Percentiles rank a stretch among this genome's conserved stretches.
Conservation (phyloP, 2,113 vertebrate genomes). For the Equus przewalskii region DNA sequence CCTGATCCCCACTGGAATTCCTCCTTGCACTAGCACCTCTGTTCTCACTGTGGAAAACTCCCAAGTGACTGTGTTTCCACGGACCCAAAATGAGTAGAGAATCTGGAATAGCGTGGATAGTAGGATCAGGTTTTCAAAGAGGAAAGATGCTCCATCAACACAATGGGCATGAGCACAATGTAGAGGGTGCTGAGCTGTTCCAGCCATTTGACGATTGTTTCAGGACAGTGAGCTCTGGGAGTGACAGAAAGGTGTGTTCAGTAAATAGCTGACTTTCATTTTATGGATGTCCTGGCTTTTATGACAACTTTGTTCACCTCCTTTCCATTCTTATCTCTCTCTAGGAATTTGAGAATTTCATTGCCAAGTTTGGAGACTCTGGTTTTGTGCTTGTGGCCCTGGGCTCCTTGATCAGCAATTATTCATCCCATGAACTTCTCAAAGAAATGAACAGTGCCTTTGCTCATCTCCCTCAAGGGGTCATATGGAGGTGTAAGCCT, state of each 20-base stretch:
- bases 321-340: neutral
- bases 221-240: neutral
- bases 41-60: neutral
- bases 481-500: slow-evolving; percentile 42
- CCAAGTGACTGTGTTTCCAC: neutral
- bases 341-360: slow-evolving; percentile 87
- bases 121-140: neutral
- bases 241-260: neutral
- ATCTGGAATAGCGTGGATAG: neutral
- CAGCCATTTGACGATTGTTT: neutral
- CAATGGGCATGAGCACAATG: neutral
- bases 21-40: neutral
- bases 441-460: slow-evolving; percentile 85
- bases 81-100: neutral
- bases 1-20: neutral
- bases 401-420: slow-evolving; percentile 81
- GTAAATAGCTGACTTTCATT: neutral
- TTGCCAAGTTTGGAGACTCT: slow-evolving; percentile 78
- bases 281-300: neutral
- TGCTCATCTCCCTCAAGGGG: slow-evolving; percentile 79
- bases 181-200: neutral
- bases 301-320: neutral
- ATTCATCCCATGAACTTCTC: slow-evolving; percentile 38
- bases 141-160: neutral
- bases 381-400: slow-evolving; percentile 86